Conservation (phyloP, 2,113 vertebrate species). For the Colossoma macropomum region DNA sequence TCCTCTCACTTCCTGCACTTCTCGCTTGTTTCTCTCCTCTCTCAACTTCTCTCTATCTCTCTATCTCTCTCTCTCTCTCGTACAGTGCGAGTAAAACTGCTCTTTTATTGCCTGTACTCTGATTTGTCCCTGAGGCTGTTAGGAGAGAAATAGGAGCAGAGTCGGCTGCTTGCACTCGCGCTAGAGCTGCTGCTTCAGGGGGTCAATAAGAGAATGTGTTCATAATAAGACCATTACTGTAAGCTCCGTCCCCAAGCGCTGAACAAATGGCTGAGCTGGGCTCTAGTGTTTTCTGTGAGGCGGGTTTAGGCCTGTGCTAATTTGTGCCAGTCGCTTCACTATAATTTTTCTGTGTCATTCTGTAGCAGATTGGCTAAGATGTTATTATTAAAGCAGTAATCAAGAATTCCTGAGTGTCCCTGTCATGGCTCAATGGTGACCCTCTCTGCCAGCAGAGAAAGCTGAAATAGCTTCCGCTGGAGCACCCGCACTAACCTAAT, state of each 20-base stretch:
- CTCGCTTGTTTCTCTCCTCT: too few relatives aligned
- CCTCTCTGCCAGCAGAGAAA: too few relatives aligned
- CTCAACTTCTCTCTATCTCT: too few relatives aligned
- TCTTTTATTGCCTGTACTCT: conserved; percentile 45
- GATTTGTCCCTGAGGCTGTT: conserved; percentile 40
- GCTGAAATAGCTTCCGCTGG: neutral
- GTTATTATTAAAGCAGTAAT: conserved; percentile 10
- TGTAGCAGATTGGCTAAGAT: neutral
- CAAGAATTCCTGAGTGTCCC: conserved; percentile 6
- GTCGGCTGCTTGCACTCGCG: neutral
- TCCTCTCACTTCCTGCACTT: fast-evolving
- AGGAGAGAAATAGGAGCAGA: conserved; percentile 30
- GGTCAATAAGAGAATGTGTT: conserved; percentile 50
- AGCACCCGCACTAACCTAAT: neutral
- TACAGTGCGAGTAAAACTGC: neutral
- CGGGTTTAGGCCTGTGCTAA: conserved; percentile 9
- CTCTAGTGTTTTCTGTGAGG: neutral
- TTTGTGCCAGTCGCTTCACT: neutral
- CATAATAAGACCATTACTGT: conserved; percentile 51
- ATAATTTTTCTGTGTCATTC: neutral
- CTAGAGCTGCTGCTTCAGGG: conserved; percentile 31
- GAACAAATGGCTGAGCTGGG: conserved; percentile 20
- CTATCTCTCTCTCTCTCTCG: too few relatives aligned
- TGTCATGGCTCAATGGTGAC: too few relatives aligned
- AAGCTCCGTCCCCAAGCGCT: conserved; percentile 16